Percentiles rank a stretch among this genome's conserved stretches.
Evolutionary conservation across 2,113 vertebrate genomes (phyloP).

Genomic region (Haliaeetus leucogaster): DNA sequence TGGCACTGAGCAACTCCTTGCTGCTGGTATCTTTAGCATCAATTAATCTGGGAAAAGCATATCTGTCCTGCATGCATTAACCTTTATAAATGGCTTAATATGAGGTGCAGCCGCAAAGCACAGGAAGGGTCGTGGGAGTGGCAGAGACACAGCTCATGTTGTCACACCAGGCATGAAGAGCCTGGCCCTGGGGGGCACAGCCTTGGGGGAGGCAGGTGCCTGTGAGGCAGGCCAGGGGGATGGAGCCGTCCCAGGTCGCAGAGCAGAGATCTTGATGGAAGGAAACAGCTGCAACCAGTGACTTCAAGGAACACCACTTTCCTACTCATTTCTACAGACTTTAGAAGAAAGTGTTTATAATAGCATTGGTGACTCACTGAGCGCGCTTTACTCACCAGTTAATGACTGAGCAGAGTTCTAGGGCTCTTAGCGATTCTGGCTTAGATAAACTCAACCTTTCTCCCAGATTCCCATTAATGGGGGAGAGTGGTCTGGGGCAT

Average conservation of each 20-base stretch:
- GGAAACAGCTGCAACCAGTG: background rate
- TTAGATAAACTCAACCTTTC: background rate
- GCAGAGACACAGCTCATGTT: background rate
- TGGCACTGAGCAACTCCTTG: background rate
- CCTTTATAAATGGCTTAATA: background rate
- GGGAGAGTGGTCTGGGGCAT: background rate
- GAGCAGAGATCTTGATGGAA: background rate
- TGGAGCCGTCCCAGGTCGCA: accelerated
- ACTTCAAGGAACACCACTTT: background rate
- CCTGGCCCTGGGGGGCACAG: background rate
- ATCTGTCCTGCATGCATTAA: background rate
- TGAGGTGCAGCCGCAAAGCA: background rate
- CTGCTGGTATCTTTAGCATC: background rate
- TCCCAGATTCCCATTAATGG: background rate
- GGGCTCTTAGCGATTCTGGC: background rate
- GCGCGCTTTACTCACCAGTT: background rate
- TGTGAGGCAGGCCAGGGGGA: accelerated
- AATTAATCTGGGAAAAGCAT: background rate
- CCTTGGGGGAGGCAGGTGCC: background rate
- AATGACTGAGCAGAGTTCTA: constrained; percentile 3
- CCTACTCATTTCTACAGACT: background rate
- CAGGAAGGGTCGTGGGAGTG: background rate
- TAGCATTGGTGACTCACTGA: constrained; percentile 17
- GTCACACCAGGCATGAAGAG: background rate
- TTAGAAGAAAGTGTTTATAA: background rate